Evolutionary conservation across 2,797 vertebrate genomes (phyloP).

Genomic region (Momotus momota): DNA sequence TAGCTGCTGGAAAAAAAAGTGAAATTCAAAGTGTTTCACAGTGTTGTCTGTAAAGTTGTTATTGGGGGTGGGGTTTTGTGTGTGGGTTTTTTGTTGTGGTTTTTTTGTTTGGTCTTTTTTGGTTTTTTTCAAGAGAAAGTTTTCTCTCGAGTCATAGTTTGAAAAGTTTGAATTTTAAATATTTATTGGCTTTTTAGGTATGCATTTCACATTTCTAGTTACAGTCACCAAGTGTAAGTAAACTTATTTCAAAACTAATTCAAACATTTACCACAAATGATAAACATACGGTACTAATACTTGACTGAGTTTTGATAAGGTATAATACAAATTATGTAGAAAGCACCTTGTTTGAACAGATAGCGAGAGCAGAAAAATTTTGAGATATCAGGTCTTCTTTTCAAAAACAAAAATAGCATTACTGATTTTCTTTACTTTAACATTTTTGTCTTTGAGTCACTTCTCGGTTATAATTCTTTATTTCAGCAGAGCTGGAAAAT

Average conservation of each 20-base stretch:
- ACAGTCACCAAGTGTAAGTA: neutral
- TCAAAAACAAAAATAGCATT: neutral
- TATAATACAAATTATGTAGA: neutral
- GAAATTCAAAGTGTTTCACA: neutral
- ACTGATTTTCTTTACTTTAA: neutral
- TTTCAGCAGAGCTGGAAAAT: neutral
- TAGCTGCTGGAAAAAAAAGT: neutral
- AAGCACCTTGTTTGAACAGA: neutral
- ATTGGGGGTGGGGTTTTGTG: neutral
- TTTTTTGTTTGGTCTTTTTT: neutral
- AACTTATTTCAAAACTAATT: neutral
- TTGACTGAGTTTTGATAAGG: neutral
- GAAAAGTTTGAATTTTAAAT: neutral
- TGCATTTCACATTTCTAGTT: neutral
- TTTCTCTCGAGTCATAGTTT: neutral
- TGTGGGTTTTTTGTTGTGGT: no score
- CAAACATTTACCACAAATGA: neutral
- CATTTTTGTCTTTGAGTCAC: neutral
- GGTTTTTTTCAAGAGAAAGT: neutral
- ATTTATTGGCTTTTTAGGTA: rapidly evolving
- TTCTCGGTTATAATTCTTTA: neutral
- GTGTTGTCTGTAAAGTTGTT: neutral
- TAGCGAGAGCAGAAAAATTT: neutral
- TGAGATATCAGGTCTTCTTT: neutral
- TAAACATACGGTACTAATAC: neutral